A percentile compares a stretch with the other conserved stretches of the same genome.
Evolutionary conservation across 2,797 vertebrate genomes (phyloP).

Genomic region (Mallotus villosus): DNA sequence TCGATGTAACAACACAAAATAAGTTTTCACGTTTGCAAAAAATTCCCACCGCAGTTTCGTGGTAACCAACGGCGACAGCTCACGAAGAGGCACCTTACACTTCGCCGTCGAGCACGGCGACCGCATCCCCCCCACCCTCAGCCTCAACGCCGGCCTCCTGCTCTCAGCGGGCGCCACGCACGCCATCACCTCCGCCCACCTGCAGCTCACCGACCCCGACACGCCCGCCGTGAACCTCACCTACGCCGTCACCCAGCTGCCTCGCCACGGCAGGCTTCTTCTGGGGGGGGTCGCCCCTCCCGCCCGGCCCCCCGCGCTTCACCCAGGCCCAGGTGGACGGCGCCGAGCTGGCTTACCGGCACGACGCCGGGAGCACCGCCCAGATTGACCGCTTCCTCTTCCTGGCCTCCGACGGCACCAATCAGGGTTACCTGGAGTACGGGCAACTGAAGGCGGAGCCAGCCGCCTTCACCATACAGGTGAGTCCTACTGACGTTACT

Average conservation of each 20-base stretch:
- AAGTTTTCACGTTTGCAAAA: not conserved
- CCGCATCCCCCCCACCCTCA: constrained; percentile 65
- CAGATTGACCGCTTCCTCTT: constrained; percentile 71
- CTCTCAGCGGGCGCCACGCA: constrained; percentile 51
- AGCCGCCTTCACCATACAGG: constrained; percentile 68
- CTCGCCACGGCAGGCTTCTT: constrained; percentile 64
- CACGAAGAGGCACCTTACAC: constrained; percentile 52
- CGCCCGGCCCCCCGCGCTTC: constrained; percentile 45
- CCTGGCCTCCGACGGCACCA: constrained; percentile 67
- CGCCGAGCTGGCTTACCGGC: constrained; percentile 65
- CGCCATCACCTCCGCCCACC: constrained; percentile 53
- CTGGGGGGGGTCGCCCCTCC: constrained; percentile 53
- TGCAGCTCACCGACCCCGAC: constrained; percentile 72
- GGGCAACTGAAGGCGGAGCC: constrained; percentile 69
- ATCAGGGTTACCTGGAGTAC: constrained; percentile 69
- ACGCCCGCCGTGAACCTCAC: constrained; percentile 62
- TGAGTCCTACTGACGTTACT: constrained; percentile 30
- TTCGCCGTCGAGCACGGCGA: constrained; percentile 63
- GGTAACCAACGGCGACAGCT: constrained; percentile 68
- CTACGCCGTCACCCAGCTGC: constrained; percentile 59
- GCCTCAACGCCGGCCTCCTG: constrained; percentile 61
- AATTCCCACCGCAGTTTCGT: constrained; percentile 66
- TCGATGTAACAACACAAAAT: not conserved
- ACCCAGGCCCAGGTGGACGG: constrained; percentile 71
- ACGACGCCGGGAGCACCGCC: constrained; percentile 45